Base-by-base conservation (phyloP, 2,888 invertebrate genomes). In the Cynaeus angustus region DNA sequence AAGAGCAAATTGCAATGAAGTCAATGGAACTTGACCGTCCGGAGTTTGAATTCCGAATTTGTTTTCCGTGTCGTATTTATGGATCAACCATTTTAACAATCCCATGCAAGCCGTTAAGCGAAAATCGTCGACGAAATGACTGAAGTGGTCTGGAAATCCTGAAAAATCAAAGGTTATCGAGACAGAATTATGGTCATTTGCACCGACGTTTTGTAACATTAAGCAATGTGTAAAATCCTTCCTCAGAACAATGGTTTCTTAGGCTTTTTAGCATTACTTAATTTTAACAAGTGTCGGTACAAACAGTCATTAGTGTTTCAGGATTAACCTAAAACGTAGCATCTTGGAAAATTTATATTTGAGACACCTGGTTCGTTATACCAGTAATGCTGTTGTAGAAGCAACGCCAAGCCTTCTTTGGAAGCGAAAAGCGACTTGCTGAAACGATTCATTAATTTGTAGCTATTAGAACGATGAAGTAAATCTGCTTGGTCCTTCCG, bases 371-470 rank as follows among this genome's bases (percentile, higher is more conserved):
- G 91, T 77, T 95, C 94, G 53, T 91, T 92, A 82, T 92, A 92
- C 94, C 95, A 95, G 81, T 95, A 92, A 86, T 94, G 91, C 82
- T 95, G 94, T 55, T 92, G 91, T 38, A 96, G 85, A 68, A 92
- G 91, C 14, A 90, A 87, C 74, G 94, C 94, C 30, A 96, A 84
- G 1, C 95, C 95, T 83, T 96, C 96, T 88, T 98, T 98, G 0
- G 97, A 96, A 0, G 97, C 97, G 82, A 97, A 97, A 58, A 93
- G 89, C 0, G 96, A 95, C 78, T 94, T 90, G 75, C 92, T 92
- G 84, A 94, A 97, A 79, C 97, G 92, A 83, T 91, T 92, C 79
- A 93, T 91, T 62, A 92, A 87, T 82, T 93, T 93, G 45, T 90
- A 88, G 68, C 89, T 89, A 76, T 87, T 88, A 10, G 91, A 85